Base-by-base conservation (phyloP, 2,797 vertebrate genomes). In the Mallotus villosus region DNA sequence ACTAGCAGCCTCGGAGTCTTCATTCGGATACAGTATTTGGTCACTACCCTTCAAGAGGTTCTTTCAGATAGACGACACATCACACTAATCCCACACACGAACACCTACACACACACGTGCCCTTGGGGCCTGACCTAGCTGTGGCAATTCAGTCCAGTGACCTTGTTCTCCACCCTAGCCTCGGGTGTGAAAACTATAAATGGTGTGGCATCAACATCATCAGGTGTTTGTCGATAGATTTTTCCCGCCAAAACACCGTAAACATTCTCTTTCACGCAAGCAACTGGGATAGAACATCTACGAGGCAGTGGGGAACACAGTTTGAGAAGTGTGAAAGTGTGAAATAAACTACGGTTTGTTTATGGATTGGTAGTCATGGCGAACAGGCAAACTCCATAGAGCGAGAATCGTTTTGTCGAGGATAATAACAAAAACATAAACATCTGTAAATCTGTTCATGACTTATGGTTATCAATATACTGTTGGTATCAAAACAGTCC, bases 131-230 rank as follows among this genome's bases (percentile, higher is more conserved):
- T 22, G 12, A 72, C 53, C 66, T 12, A 46, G 11, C 53, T 51
- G 19, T 64, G 68, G 68, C 53, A 71, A 80, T 80, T 77, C 73
- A 82, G 72, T 78, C 78, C 81, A 74, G 19, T 75, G 78, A 63
- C 67, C 70, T 46, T 71, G 78, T 74, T 78, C 68, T 29, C n/a
- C 67, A 37, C 62, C 67, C 32, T 37, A 34, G 64, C 78, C 32
- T 27, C 53, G 22, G 64, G 65, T 66, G 46, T 65, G 29, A 69
- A 74, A 71, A 71, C 60, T 61, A 46, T 53, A 37, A 65, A 62
- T 0, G 19, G 55, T 51, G 46, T 51, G 68, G 12, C 34, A 29
- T 29, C 16, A 55, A 62, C 55, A 37, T 34, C 22, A 34, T 49
- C 37, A 29, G 41, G 46, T 61, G 49, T 75, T 70, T 63, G 41